phyloP scores from a whole-genome alignment of 1,140 invertebrate species.

The Pogonomyrmex californicus region DNA sequence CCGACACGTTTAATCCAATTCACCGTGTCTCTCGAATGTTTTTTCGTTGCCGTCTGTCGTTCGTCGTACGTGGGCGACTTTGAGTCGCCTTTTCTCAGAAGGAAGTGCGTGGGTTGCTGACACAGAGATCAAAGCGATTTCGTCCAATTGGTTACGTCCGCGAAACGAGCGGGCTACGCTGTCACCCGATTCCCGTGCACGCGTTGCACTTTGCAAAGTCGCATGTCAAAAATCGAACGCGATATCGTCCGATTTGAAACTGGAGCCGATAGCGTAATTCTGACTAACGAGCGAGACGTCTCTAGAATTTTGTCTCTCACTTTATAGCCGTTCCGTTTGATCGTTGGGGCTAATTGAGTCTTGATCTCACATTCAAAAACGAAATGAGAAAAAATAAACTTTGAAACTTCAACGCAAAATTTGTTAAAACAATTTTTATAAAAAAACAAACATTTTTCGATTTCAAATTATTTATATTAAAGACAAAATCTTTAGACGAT shows the following conservation, averaged over 20 bases:
- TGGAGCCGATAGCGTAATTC: neutral
- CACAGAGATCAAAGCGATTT: slow-evolving; percentile 58
- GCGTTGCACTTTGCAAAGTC: neutral
- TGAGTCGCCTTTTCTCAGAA: slow-evolving; percentile 57
- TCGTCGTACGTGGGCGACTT: slow-evolving; percentile 47
- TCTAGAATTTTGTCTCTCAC: neutral
- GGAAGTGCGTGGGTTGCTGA: slow-evolving; percentile 71
- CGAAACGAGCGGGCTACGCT: slow-evolving; percentile 34
- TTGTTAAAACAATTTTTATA: neutral
- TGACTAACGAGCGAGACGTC: neutral
- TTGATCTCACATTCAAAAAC: neutral
- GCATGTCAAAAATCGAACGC: slow-evolving; percentile 2
- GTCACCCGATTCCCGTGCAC: slow-evolving; percentile 7
- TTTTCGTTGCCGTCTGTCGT: slow-evolving; percentile 49
- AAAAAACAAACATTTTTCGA: neutral
- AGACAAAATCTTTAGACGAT: neutral
- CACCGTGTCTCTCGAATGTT: slow-evolving; percentile 44
- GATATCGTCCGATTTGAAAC: neutral
- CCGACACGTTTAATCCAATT: slow-evolving; percentile 55
- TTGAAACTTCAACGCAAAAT: neutral
- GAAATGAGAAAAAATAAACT: neutral
- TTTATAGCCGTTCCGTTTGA: neutral
- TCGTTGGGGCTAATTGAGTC: neutral
- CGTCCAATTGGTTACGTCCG: slow-evolving; percentile 77
- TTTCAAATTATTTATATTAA: neutral